These are phyloP conservation scores for Danionella cerebrum DNA, from an alignment of 2,113 vertebrate genomes.

Conservation along the genomic window DNA sequence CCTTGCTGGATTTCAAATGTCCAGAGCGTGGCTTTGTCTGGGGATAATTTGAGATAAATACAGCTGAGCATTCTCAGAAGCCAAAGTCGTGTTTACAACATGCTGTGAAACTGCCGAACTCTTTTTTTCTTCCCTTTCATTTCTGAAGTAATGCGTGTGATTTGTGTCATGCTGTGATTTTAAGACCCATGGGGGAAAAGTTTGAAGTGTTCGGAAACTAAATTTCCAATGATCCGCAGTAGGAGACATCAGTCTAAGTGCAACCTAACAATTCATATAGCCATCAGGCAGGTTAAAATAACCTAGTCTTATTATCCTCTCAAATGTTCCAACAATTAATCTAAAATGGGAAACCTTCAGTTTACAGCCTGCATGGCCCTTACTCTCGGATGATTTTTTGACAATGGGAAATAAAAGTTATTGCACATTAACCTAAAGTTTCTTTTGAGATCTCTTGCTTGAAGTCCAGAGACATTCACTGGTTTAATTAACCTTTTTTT, in stretches of 20 bases:
- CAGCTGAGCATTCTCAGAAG: slow-evolving; percentile 13
- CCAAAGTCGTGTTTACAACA: slow-evolving; percentile 23
- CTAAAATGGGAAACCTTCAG: slow-evolving; percentile 5
- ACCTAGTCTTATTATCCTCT: neutral
- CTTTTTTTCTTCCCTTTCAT: neutral
- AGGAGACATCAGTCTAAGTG: neutral
- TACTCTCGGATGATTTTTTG: neutral
- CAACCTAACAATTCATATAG: neutral
- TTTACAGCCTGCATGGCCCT: neutral
- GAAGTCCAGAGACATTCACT: neutral
- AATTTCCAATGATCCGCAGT: slow-evolving; percentile 11
- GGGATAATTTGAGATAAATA: slow-evolving; percentile 19
- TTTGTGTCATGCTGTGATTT: slow-evolving; percentile 30
- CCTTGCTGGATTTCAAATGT: slow-evolving; percentile 1
- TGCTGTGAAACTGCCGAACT: slow-evolving; percentile 21
- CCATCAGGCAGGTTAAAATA: slow-evolving; percentile 18
- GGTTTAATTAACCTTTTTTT: neutral
- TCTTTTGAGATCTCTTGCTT: slow-evolving; percentile 9
- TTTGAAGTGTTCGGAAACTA: slow-evolving; percentile 13
- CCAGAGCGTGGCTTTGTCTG: neutral
- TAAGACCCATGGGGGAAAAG: neutral
- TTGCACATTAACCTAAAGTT: neutral
- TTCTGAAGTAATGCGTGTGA: slow-evolving; percentile 30
- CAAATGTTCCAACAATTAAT: slow-evolving; percentile 1
- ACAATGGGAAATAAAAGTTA: neutral